Evolutionary conservation across 1,140 invertebrate species (phyloP), one percentile per base, ranked within the genome.

Genomic region (Diploscapter pachys): DNA sequence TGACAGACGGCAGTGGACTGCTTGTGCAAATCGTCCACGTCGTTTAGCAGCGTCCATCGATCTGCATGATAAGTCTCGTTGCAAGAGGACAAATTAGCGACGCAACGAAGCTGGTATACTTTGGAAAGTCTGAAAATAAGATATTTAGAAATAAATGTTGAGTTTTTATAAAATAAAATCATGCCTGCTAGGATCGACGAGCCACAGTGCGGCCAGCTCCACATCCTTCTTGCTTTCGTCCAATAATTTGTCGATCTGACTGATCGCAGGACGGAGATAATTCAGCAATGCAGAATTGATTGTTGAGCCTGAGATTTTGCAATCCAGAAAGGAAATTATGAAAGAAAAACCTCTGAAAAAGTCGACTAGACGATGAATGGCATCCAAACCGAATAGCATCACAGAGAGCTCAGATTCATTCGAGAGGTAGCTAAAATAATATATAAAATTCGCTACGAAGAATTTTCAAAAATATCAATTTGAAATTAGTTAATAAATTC

Each of bases 1-100:
- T 85, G 81, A 67, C 83, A 85, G 53, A 85, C 78, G 48, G 82
- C 82, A n/a, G 81, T 83, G 57, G 83, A 62, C 57, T 84, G 82
- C 73, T 85, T 82, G 72, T 85, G 80, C 52, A 86, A 75, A 64
- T 85, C 82, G 53, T 79, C 78, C 48, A 78, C 71, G 52, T 75
- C 80, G 9, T 80, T 80, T 51, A 75, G 71, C 9, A 62, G 62
- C 5, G 85, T 71, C 83, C 83, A 85, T 75, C 77, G 73, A 51
- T 63, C 61, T 13, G 82, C 72, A 81, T 83, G 64, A 54, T 72
- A 59, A 31, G 56, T n/a, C 6, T 5, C 11, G 52, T 63, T 55
- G 51, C 51, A 57, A 4, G 11, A 80, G n/a, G 50, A 9, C 31
- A 73, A 62, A 31, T 71, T 52, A 50, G 48, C 67, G 6, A 70